These are phyloP conservation scores for Odontesthes bonariensis DNA, from an alignment of 2,113 vertebrate species.

Conservation along the genomic window DNA sequence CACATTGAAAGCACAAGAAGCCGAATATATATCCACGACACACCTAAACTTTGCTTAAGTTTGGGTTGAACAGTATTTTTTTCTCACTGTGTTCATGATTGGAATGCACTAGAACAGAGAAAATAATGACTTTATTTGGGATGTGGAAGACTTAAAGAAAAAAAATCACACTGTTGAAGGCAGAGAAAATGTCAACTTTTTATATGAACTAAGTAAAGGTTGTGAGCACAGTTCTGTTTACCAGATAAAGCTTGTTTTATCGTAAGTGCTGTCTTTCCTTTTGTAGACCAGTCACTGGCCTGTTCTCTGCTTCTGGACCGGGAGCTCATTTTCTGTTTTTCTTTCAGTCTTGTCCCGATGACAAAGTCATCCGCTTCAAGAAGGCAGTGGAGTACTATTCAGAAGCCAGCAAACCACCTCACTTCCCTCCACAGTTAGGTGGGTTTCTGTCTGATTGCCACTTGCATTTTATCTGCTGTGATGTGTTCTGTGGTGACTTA, in stretches of 20 bases:
- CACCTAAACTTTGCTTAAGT: background rate
- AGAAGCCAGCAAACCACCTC: conserved; percentile 88
- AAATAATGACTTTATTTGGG: conserved; percentile 1
- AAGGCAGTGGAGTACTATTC: conserved; percentile 96
- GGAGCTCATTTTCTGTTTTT: conserved; percentile 19
- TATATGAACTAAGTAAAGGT: too few relatives aligned
- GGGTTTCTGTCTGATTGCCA: conserved; percentile 36
- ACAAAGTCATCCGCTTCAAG: conserved; percentile 96
- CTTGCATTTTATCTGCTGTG: too few relatives aligned
- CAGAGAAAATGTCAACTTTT: too few relatives aligned
- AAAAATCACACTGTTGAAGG: too few relatives aligned
- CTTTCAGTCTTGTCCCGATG: conserved; percentile 92
- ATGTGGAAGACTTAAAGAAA: background rate
- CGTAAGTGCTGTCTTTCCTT: too few relatives aligned
- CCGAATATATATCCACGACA: too few relatives aligned
- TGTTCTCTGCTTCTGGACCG: background rate
- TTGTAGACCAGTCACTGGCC: background rate
- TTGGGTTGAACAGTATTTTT: background rate
- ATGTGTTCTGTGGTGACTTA: too few relatives aligned
- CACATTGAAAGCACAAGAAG: too few relatives aligned
- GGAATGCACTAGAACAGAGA: background rate
- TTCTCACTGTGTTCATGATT: background rate
- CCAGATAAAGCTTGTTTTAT: too few relatives aligned
- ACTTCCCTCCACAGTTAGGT: conserved; percentile 89
- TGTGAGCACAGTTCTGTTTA: too few relatives aligned